phyloP scores from a whole-genome alignment of 2,797 vertebrate genomes.

The Knipowitschia caucasica region DNA sequence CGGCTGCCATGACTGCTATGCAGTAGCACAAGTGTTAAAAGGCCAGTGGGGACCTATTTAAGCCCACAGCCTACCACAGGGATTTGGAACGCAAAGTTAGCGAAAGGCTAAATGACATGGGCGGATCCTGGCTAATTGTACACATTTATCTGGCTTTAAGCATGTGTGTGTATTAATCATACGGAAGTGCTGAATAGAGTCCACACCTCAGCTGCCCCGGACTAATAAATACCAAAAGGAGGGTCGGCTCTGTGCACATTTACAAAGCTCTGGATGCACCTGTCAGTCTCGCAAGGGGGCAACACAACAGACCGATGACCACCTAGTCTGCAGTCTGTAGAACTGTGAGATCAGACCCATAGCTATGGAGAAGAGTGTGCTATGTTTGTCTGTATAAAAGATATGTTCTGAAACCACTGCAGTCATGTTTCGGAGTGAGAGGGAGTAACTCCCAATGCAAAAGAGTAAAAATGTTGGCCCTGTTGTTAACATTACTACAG shows the following conservation, averaged over 20 bases:
- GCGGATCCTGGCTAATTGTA: slow-evolving; percentile 49
- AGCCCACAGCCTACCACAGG: slow-evolving; percentile 49
- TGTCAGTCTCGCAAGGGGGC: slow-evolving; percentile 59
- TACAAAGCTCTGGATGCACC: slow-evolving; percentile 56
- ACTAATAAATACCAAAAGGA: slow-evolving; percentile 68
- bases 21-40: slow-evolving; percentile 66
- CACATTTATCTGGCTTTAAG: slow-evolving; percentile 38
- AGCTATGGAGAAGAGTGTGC: no score
- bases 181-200: slow-evolving; percentile 73
- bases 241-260: slow-evolving; percentile 39
- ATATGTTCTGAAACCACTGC: no score
- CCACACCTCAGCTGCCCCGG: slow-evolving; percentile 71
- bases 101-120: slow-evolving; percentile 51
- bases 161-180: slow-evolving; percentile 57
- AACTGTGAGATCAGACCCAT: slow-evolving; percentile 40
- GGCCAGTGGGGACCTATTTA: slow-evolving; percentile 68
- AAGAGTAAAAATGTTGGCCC: no score
- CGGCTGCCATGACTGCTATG: slow-evolving; percentile 52
- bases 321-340: slow-evolving; percentile 35
- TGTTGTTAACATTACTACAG: no score
- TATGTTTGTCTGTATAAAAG: no score
- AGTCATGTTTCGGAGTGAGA: no score
- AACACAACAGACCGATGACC: slow-evolving; percentile 39
- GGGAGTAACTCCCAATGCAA: no score
- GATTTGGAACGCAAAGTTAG: slow-evolving; percentile 51